Evolutionary conservation across 2,888 invertebrate species (phyloP), one percentile per base, ranked within the genome.

Genomic region (Agrotis exclamationis): DNA sequence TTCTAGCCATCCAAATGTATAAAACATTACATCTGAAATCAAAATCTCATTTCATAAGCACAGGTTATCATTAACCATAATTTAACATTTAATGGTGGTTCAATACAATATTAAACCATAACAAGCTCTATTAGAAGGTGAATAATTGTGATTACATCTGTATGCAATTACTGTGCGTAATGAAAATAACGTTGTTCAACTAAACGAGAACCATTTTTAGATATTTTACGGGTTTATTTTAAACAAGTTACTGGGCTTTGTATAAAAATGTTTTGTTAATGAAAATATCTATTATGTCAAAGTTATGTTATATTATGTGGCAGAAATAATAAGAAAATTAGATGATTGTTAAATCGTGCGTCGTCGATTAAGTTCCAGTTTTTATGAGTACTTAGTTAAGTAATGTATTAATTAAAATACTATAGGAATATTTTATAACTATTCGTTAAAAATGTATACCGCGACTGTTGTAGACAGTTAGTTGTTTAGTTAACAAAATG

Each of bases 101-200:
- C 13, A 50, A 6, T 57, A 20, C 13, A 22, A 47, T 57, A 58
- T 58, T 62, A 51, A 39, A 72, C 63, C 44, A 28, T 63, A 53
- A 62, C 60, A 54, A 62, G 24, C 39, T 47, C 20, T 48, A 13
- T 73, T 63, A 9, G 28, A 73, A 63, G 39, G 53, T 54, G 47
- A 22, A 54, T 63, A 22, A 54, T 63, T 48, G 73, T 48, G 74
- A 73, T 71, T 44, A 28, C 18, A 54, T 54, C 70, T 39, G 5
- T 18, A 28, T 73, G 48, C 54, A 63, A 70, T 70, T 72, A 60
- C 20, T 62, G 33, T 28, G 9, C 33, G 13, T 63, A 73, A 73
- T 71, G 73, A 18, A 62, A 71, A 73, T 47, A 28, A 18, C 20
- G 13, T n/a, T 28, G 2, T 54, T 62, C 22, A 22, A 18, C 18